These are phyloP conservation scores for Aulostomus chinensis DNA, from an alignment of 2,797 vertebrate genomes.

Conservation along the genomic window DNA sequence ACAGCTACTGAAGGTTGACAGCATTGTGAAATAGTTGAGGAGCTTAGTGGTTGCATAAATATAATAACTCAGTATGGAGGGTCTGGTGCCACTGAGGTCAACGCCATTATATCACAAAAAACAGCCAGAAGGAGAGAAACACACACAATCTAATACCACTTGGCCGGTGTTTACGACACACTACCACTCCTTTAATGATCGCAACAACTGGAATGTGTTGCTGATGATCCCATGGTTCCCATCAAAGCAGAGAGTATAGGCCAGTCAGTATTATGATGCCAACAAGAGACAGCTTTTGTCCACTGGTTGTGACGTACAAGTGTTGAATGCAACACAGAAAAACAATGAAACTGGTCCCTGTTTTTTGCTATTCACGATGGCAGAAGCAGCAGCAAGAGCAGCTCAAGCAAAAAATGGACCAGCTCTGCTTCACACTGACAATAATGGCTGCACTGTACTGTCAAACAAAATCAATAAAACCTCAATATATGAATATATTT, in stretches of 20 bases:
- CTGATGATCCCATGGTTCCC: neutral
- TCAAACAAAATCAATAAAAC: conserved; percentile 49
- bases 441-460: neutral
- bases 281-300: conserved; percentile 17
- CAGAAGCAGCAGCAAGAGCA: conserved; percentile 3
- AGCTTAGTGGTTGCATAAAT: conserved; percentile 71
- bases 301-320: conserved; percentile 1
- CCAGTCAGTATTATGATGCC: conserved; percentile 3
- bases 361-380: conserved; percentile 17
- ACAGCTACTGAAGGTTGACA: conserved; percentile 33
- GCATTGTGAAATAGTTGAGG: conserved; percentile 46
- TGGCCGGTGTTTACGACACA: conserved; percentile 21
- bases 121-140: conserved; percentile 41
- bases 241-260: conserved; percentile 4
- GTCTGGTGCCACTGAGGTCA: conserved; percentile 54
- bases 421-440: conserved; percentile 2
- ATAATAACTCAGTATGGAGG: conserved; percentile 62
- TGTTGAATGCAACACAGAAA: too few relatives aligned
- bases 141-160: too few relatives aligned
- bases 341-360: too few relatives aligned
- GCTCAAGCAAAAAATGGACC: neutral
- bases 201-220: conserved; percentile 22
- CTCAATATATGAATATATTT: conserved; percentile 49
- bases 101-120: conserved; percentile 61
- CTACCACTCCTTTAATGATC: conserved; percentile 35